Evolutionary conservation across 2,797 vertebrate species (phyloP), one percentile per base, ranked within the genome.

Genomic region (Neostethus bicornis): DNA sequence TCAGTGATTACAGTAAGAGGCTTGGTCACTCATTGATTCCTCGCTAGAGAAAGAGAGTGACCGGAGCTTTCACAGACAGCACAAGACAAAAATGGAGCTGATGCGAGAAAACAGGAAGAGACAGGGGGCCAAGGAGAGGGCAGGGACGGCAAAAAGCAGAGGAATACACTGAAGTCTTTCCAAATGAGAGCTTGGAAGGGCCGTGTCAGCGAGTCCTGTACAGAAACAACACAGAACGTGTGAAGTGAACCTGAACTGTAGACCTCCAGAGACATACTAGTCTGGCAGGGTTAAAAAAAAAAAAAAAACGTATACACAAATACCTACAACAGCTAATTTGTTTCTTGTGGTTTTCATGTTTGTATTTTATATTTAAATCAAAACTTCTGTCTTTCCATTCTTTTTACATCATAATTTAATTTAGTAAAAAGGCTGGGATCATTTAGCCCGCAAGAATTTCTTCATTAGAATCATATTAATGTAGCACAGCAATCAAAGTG

Each of bases 1-100:
- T 91, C 89, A 90, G 85, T 87, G 87, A 89, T 91, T 92, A 92
- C 87, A 86, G 89, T 89, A 89, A 89, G 80, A 84, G 87, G 81
- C 77, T 67, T 51, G 54, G 80, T 63, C 55, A 49, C 80, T 85
- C 83, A 92, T 92, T 80, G 89, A 92, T 92, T 85, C 68, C 52
- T 43, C 17, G 48, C 62, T 32, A 7, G 44, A 64, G 71, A 12
- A 24, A 61, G 62, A 28, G 71, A 79, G 52, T 5, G 43, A 80
- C 64, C 64, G 41, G 75, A 80, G 75, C 50, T 71, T 64, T 83
- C 48, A 16, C 74, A 78, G 73, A 77, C 52, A 66, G 74, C 49
- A 58, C 5, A 71, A 79, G 68, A 84, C 80, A 59, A 79, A 87
- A 85, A 85, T 77, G 81, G 73, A 85, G 87, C 86, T 84, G 85